phyloP scores from a whole-genome alignment of 92 coral and sea anemone genomes.

The Nematostella vectensis region DNA sequence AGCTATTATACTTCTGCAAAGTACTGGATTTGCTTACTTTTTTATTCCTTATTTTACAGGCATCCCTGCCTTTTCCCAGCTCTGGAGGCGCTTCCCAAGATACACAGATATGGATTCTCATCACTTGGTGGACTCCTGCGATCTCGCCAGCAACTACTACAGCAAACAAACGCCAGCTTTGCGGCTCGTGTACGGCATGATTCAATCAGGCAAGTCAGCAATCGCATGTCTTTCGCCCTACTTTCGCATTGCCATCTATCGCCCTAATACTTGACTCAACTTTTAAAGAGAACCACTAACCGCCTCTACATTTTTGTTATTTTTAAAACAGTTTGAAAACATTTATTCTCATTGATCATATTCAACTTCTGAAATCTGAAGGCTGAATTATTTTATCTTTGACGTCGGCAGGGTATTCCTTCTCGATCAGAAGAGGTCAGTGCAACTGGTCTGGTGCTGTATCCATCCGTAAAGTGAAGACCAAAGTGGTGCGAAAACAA shows the following conservation, averaged over 20 bases:
- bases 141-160: background rate
- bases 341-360: too few relatives aligned
- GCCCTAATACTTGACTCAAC: too few relatives aligned
- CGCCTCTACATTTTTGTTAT: too few relatives aligned
- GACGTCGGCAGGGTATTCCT: background rate
- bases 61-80: constrained; percentile 10
- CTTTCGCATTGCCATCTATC: background rate
- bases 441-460: too few relatives aligned
- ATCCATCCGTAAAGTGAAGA: too few relatives aligned
- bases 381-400: too few relatives aligned
- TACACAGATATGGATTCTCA: constrained; percentile 4
- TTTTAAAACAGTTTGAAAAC: too few relatives aligned
- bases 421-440: background rate
- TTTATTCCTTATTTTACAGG: constrained; percentile 8
- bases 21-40: too few relatives aligned
- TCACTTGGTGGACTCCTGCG: constrained; percentile 3
- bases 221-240: background rate
- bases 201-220: constrained; percentile 5
- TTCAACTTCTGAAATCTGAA: too few relatives aligned
- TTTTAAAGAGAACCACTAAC: too few relatives aligned
- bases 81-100: constrained; percentile 10
- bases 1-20: too few relatives aligned
- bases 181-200: constrained; percentile 1
- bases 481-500: too few relatives aligned
- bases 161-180: constrained; percentile 6